These are phyloP conservation scores for Limosa lapponica DNA, from an alignment of 2,797 vertebrate species.

Conservation along the genomic window DNA sequence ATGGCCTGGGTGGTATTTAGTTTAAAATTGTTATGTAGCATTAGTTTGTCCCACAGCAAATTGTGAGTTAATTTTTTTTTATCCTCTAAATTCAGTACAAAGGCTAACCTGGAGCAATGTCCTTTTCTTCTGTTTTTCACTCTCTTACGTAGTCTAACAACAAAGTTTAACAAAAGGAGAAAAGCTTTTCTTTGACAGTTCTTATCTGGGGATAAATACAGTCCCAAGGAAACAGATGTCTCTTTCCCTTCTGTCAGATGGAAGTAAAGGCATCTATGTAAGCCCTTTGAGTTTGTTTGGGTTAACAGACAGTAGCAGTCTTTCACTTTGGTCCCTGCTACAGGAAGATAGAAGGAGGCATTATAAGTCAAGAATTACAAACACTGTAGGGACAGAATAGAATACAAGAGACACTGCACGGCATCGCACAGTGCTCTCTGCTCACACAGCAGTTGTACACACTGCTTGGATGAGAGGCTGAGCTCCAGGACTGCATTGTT, in stretches of 20 bases:
- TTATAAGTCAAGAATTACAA: not conserved
- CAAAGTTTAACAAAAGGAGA: not conserved
- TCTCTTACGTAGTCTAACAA: not conserved
- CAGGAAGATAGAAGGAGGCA: not conserved
- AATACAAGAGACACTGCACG: accelerated
- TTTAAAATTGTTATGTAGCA: not conserved
- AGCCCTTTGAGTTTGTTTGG: not conserved
- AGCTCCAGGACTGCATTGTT: not conserved
- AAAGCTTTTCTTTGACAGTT: not conserved
- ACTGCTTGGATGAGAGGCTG: not conserved
- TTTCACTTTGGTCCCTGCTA: not conserved
- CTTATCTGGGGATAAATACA: not conserved
- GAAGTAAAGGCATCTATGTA: not conserved
- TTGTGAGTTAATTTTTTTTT: not conserved
- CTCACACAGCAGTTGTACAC: not conserved
- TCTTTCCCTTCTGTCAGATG: not conserved
- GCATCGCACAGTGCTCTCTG: not conserved
- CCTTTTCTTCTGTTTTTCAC: not conserved
- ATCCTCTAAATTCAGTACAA: not conserved
- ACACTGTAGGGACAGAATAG: not conserved
- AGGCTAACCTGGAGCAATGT: not conserved
- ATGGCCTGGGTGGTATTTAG: not conserved
- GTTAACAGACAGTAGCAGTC: not conserved
- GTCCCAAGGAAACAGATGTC: not conserved
- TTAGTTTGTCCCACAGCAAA: not conserved